Conservation (phyloP, 1,140 invertebrate genomes). For the Zaprionus vittiger region DNA sequence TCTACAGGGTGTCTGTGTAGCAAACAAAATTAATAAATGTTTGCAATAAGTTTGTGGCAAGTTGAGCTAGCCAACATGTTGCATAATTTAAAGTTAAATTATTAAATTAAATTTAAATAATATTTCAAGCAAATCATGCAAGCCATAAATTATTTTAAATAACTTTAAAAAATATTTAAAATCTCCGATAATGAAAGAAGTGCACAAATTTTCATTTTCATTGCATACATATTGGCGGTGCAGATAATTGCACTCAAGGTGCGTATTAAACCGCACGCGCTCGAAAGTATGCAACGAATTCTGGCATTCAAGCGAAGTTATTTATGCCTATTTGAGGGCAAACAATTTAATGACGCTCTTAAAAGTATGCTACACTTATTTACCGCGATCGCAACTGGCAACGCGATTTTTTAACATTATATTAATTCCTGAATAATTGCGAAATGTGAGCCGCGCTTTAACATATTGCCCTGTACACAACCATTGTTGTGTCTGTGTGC, state of each 20-base stretch:
- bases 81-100: neutral
- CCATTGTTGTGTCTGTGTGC: conserved; percentile 1
- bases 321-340: neutral
- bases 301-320: neutral
- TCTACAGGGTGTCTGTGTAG: conserved; percentile 4
- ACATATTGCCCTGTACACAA: conserved; percentile 7
- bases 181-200: neutral
- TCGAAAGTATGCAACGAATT: neutral
- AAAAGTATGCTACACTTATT: neutral
- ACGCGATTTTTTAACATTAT: neutral
- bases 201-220: neutral
- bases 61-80: too few relatives aligned
- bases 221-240: neutral
- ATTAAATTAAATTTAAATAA: neutral
- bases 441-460: neutral
- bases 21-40: neutral
- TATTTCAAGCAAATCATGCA: neutral
- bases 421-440: neutral
- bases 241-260: neutral
- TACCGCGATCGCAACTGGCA: neutral
- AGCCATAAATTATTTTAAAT: neutral
- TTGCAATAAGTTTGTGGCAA: neutral
- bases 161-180: neutral
- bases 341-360: conserved; percentile 1
- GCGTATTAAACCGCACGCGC: neutral